A percentile compares a stretch with the other conserved stretches of the same genome.
These are phyloP conservation scores for Campaea margaritaria DNA, from an alignment of 2,888 invertebrate species.

Conservation along the genomic window DNA sequence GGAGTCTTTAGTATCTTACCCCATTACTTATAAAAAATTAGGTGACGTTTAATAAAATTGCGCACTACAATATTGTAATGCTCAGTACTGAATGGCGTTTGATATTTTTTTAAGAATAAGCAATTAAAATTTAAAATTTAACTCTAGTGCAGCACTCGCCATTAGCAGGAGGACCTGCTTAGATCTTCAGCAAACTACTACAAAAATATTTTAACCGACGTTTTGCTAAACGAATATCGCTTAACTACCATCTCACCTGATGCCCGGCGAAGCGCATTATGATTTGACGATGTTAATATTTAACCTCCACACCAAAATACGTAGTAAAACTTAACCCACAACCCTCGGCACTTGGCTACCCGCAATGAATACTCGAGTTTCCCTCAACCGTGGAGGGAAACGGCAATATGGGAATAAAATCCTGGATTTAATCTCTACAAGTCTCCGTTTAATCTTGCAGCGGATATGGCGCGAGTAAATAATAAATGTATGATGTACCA, in stretches of 20 bases:
- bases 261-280: neutral
- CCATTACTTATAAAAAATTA: too few species aligned
- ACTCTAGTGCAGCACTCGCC: too few species aligned
- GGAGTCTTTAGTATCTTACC: too few species aligned
- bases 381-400: constrained; percentile 75
- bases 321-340: constrained; percentile 27
- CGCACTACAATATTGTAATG: too few species aligned
- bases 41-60: too few species aligned
- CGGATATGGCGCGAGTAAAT: constrained; percentile 79
- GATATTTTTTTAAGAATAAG: too few species aligned
- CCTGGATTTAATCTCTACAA: constrained; percentile 82
- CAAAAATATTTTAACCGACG: too few species aligned
- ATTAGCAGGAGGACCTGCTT: too few species aligned
- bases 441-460: constrained; percentile 81
- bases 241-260: neutral
- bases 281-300: constrained; percentile 20
- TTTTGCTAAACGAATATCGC: too few species aligned
- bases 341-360: constrained; percentile 41
- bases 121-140: too few species aligned
- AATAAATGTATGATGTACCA: constrained; percentile 78
- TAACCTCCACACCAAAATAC: constrained; percentile 20
- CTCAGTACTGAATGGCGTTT: too few species aligned
- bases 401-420: constrained; percentile 82
- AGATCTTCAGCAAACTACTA: too few species aligned
- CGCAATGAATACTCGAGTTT: constrained; percentile 78